A percentile compares a stretch with the other conserved stretches of the same genome.
Evolutionary conservation across 2,888 invertebrate species (phyloP).

Genomic region (Cataglyphis livida): DNA sequence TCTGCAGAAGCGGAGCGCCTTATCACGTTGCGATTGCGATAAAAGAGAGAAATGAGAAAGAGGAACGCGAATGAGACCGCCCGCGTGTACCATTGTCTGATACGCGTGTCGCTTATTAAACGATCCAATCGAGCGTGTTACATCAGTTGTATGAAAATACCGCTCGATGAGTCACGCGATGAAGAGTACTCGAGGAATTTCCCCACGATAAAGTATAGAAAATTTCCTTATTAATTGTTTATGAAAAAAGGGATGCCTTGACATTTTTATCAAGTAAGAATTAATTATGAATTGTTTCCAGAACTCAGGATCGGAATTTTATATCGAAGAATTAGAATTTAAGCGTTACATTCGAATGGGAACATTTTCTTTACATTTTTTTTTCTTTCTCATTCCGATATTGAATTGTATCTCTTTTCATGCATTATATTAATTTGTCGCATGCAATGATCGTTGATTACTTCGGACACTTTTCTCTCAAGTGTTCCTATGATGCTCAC

Average conservation of each 20-base stretch:
- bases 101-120: conserved; percentile 61
- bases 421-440: not conserved
- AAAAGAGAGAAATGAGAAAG: conserved; percentile 43
- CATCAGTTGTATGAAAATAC: conserved; percentile 72
- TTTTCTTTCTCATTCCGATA: not conserved
- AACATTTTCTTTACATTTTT: not conserved
- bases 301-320: not conserved
- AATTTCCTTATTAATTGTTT: not conserved
- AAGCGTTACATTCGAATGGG: not conserved
- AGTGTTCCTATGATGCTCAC: conserved; percentile 23
- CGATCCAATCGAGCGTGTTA: conserved; percentile 54
- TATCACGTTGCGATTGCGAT: conserved; percentile 51
- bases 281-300: not conserved
- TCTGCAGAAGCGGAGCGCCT: conserved; percentile 34
- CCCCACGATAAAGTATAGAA: conserved; percentile 47
- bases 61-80: not conserved
- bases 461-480: conserved; percentile 27
- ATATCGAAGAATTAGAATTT: not conserved
- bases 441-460: not conserved
- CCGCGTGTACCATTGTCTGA: conserved; percentile 48
- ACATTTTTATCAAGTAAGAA: not conserved
- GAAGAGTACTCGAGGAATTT: conserved; percentile 61
- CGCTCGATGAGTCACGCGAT: conserved; percentile 67
- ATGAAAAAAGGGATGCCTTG: not conserved
- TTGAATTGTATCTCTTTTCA: not conserved